These are phyloP conservation scores for Alentia gelatinosa DNA, from an alignment of 2,888 invertebrate genomes.

Conservation along the genomic window DNA sequence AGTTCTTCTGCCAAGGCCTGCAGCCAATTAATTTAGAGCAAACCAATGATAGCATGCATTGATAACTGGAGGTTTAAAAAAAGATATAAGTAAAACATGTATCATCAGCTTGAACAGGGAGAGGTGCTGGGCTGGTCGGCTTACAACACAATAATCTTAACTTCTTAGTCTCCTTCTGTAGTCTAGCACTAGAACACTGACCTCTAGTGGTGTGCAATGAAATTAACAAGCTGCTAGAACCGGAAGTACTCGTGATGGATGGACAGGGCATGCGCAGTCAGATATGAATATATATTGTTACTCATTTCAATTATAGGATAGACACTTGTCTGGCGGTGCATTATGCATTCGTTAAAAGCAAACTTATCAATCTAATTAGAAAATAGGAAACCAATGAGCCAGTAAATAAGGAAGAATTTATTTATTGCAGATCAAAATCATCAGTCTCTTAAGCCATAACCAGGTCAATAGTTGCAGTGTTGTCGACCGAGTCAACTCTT, in stretches of 20 bases:
- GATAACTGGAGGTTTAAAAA: too few species aligned
- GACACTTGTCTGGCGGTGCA: background rate
- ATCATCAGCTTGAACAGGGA: background rate
- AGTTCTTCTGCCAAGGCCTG: background rate
- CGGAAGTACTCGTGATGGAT: background rate
- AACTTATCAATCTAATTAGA: conserved; percentile 6
- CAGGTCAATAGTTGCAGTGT: conserved; percentile 17
- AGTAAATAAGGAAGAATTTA: background rate
- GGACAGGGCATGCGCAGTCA: conserved; percentile 33
- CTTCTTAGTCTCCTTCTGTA: background rate
- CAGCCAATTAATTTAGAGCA: conserved; percentile 1
- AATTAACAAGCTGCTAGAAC: conserved; percentile 5
- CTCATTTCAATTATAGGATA: background rate
- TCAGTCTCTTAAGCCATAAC: background rate
- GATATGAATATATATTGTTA: background rate
- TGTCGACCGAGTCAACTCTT: background rate
- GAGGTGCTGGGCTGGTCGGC: background rate
- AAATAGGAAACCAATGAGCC: background rate
- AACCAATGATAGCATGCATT: background rate
- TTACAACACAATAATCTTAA: conserved; percentile 1
- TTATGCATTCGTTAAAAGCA: background rate
- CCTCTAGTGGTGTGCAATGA: conserved; percentile 21
- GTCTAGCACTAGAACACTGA: background rate
- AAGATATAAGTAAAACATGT: background rate
- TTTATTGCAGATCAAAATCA: background rate